These are phyloP conservation scores for Euglossa dilemma DNA, from an alignment of 1,140 invertebrate genomes.

Conservation along the genomic window DNA sequence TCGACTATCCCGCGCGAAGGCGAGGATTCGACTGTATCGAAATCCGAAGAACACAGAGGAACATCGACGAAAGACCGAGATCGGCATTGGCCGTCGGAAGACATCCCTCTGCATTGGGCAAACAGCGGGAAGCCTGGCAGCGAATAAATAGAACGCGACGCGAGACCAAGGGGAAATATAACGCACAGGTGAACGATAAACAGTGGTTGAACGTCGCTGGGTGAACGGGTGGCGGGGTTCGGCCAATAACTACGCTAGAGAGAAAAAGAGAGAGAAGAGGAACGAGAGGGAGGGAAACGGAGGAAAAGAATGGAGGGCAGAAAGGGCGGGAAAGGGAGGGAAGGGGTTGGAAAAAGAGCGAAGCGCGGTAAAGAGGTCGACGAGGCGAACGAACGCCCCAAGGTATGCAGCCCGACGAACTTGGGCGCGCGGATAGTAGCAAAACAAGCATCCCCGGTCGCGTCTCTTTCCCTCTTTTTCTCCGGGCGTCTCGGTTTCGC, in stretches of 20 bases:
- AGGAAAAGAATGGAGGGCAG: conserved; percentile 14
- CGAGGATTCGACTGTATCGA: too few species aligned
- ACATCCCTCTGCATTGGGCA: not conserved
- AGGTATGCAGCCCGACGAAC: conserved; percentile 72
- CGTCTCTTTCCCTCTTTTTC: conserved; percentile 51
- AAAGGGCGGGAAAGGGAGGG: not conserved
- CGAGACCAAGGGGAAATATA: conserved; percentile 3
- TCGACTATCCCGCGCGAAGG: too few species aligned
- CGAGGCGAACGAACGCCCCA: conserved; percentile 62
- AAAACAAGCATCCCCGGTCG: conserved; percentile 63
- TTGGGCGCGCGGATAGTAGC: conserved; percentile 70
- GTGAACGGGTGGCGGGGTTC: not conserved
- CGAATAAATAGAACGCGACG: conserved; percentile 21
- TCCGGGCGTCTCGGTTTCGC: conserved; percentile 62
- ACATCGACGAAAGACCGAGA: not conserved
- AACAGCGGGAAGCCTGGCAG: not conserved
- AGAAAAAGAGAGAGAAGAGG: too few species aligned
- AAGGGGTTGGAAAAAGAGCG: not conserved
- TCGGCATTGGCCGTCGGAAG: not conserved
- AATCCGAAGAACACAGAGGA: not conserved
- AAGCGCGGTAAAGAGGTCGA: conserved; percentile 48
- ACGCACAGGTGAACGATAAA: conserved; percentile 41
- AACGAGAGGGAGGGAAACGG: too few species aligned
- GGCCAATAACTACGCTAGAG: conserved; percentile 30
- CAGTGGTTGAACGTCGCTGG: not conserved